Percentiles rank a stretch among this genome's conserved stretches.
phyloP scores from a whole-genome alignment of 2,888 invertebrate genomes.

The Agrilus cyanescens region DNA sequence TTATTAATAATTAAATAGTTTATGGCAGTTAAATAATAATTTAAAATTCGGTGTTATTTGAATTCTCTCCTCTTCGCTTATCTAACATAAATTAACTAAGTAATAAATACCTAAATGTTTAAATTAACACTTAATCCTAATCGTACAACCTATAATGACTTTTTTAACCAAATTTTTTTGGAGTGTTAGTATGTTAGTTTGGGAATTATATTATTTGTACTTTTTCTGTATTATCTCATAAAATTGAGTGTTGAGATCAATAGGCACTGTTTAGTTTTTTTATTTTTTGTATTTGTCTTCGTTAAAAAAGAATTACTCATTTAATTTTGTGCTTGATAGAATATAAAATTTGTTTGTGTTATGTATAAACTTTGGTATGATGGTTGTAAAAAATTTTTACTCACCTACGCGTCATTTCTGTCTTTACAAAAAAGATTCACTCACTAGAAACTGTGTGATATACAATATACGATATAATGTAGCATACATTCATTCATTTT shows the following conservation, averaged over 20 bases:
- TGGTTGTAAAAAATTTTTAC: too few species aligned
- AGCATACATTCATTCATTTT: too few species aligned
- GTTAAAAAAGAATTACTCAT: too few species aligned
- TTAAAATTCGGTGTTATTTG: neutral
- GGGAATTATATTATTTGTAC: conserved; percentile 30
- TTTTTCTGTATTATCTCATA: conserved; percentile 23
- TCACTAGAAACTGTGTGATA: too few species aligned
- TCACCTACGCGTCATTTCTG: too few species aligned
- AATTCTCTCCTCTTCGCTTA: conserved; percentile 10
- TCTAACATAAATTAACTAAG: conserved; percentile 28
- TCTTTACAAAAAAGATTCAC: too few species aligned
- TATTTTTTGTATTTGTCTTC: too few species aligned
- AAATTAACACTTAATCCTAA: conserved; percentile 12
- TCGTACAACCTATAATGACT: conserved; percentile 16
- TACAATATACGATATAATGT: too few species aligned
- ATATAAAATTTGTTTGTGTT: too few species aligned
- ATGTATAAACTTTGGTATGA: too few species aligned
- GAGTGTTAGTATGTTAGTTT: conserved; percentile 16
- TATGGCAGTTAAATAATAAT: conserved; percentile 11
- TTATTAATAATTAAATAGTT: neutral
- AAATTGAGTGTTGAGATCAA: conserved; percentile 28
- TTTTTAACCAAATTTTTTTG: conserved; percentile 9
- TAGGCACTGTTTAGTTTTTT: conserved; percentile 29
- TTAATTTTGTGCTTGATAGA: too few species aligned
- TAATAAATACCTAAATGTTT: conserved; percentile 23